phyloP scores from a whole-genome alignment of 2,113 vertebrate species.

The Melanotaenia duboulayi region DNA sequence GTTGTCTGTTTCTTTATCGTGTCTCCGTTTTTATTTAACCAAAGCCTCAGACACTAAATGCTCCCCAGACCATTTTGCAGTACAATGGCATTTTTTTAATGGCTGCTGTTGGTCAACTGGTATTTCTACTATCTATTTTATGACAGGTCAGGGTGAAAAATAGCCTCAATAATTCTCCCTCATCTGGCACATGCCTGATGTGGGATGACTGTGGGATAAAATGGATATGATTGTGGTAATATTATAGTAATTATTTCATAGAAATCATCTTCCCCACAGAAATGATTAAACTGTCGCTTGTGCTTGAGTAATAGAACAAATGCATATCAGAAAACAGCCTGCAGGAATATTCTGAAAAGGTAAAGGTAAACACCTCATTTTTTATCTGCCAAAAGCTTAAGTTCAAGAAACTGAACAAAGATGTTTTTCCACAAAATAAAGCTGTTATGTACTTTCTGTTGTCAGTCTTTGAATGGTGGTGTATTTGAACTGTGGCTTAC shows the following conservation, averaged over 20 bases:
- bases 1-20: conserved; percentile 26
- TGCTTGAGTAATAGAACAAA: not conserved
- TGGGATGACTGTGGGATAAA: conserved; percentile 28
- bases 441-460: not conserved
- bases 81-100: not conserved
- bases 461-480: not conserved
- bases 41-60: conserved; percentile 2
- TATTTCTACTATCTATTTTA: conserved; percentile 16
- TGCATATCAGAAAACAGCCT: not conserved
- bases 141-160: conserved; percentile 9
- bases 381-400: not conserved
- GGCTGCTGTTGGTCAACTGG: not conserved
- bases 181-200: conserved; percentile 19
- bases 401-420: too few relatives aligned
- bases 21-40: conserved; percentile 20
- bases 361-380: not conserved
- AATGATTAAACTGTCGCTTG: not conserved
- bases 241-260: not conserved
- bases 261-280: not conserved
- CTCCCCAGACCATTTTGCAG: not conserved
- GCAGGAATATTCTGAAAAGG: not conserved
- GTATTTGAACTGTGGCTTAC: not conserved
- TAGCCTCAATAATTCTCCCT: not conserved
- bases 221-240: conserved; percentile 18
- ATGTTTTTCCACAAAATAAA: not conserved